Evolutionary conservation across 1,140 invertebrate genomes (phyloP), one percentile per base, ranked within the genome.

Genomic region (Dolichoris vasculosae): DNA sequence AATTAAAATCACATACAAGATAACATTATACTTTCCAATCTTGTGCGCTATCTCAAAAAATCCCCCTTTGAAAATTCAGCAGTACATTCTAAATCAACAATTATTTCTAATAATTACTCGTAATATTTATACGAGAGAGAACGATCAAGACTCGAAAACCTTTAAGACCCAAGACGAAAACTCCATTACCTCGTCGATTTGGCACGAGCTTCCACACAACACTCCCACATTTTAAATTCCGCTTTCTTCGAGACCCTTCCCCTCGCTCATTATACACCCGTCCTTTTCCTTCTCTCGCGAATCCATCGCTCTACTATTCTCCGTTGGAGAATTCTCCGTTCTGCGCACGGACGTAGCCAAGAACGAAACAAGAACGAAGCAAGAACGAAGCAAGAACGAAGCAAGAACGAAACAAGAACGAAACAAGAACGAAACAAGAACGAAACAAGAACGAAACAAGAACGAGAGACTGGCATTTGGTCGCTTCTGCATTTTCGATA

Each of bases 401-500:
- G 43, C 9, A 59, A 20, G 55, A 59, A 59, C 2, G 20, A 59
- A 26, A 26, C 23, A 59, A 59, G 78, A n/a, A n/a, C n/a, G n/a
- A n/a, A n/a, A n/a, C n/a, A n/a, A n/a, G n/a, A n/a, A n/a, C n/a
- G n/a, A n/a, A n/a, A n/a, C n/a, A n/a, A n/a, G n/a, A n/a, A n/a
- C n/a, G n/a, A n/a, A n/a, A n/a, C 20, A 59, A 20, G 55, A 59
- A 59, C 2, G 20, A 59, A 26, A 26, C 23, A 59, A 59, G 78
- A n/a, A n/a, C n/a, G n/a, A n/a, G n/a, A n/a, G n/a, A n/a, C n/a
- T n/a, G n/a, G n/a, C n/a, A n/a, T n/a, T n/a, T n/a, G n/a, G 43
- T 1, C 46, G 48, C 32, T 59, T 73, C 73, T 76, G 48, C 82
- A 75, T 83, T 82, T 32, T 77, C 30, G 82, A 77, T 83, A n/a